Evolutionary conservation across 1,140 invertebrate species (phyloP).

Genomic region (Penaeus chinensis): DNA sequence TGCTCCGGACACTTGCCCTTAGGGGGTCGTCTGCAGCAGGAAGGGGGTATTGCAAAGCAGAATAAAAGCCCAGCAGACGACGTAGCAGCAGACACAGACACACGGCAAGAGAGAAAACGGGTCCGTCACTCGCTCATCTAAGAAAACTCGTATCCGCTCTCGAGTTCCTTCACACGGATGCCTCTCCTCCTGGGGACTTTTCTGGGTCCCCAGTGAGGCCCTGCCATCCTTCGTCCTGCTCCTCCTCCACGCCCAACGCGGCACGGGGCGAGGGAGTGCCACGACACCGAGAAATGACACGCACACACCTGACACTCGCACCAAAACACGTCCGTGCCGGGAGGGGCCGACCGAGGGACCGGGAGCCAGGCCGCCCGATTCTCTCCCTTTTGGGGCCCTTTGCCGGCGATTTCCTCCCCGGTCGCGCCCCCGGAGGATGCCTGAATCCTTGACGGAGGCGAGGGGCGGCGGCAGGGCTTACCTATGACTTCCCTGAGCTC

Average conservation of each 20-base stretch:
- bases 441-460: slow-evolving; percentile 11
- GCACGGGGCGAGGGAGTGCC: too few species aligned
- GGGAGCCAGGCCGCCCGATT: neutral
- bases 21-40: too few species aligned
- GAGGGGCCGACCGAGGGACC: slow-evolving; percentile 22
- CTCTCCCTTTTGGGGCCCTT: neutral
- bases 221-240: neutral
- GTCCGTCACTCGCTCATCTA: neutral
- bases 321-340: slow-evolving; percentile 17
- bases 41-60: too few species aligned
- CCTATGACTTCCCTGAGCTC: slow-evolving; percentile 95
- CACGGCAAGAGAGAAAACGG: slow-evolving; percentile 21
- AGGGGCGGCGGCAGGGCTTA: slow-evolving; percentile 68
- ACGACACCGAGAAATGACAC: slow-evolving; percentile 18
- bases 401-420: too few species aligned
- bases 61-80: slow-evolving; percentile 25
- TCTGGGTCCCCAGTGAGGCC: neutral
- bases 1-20: too few species aligned
- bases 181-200: neutral
- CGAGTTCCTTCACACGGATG: slow-evolving; percentile 16
- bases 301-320: slow-evolving; percentile 24
- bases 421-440: neutral
- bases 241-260: neutral
- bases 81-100: neutral
- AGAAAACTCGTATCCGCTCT: slow-evolving; percentile 27